Evolutionary conservation across 2,888 invertebrate species (phyloP).

Genomic region (Branchipolynoe longqiensis): DNA sequence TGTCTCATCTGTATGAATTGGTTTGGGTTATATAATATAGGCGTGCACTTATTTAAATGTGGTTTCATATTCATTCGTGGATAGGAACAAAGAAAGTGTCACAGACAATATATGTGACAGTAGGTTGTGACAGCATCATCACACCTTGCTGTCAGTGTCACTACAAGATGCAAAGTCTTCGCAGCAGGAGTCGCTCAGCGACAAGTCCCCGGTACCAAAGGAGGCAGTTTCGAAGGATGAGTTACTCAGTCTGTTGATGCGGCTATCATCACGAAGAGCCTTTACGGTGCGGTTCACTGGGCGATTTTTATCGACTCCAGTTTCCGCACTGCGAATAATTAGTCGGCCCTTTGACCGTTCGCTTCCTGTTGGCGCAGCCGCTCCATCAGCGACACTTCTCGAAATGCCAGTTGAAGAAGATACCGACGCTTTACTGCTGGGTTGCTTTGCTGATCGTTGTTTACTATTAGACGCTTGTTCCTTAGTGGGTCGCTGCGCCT

Average conservation of each 20-base stretch:
- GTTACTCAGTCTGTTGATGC: slow-evolving; percentile 15
- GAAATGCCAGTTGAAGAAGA: background rate
- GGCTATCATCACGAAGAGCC: slow-evolving; percentile 8
- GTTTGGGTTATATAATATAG: no score
- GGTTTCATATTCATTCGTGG: no score
- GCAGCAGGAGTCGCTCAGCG: slow-evolving; percentile 30
- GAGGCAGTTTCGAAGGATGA: slow-evolving; percentile 17
- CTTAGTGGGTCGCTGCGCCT: background rate
- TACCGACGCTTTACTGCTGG: background rate
- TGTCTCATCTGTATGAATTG: no score
- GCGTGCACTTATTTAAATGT: no score
- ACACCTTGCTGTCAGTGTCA: slow-evolving; percentile 22
- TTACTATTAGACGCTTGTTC: background rate
- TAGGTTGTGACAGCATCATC: background rate
- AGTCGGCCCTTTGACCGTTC: background rate
- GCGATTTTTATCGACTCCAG: background rate
- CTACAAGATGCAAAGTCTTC: slow-evolving; percentile 25
- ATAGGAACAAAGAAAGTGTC: no score
- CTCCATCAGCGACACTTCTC: slow-evolving; percentile 16
- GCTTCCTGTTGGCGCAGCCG: background rate
- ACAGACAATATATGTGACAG: no score
- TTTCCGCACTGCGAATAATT: background rate
- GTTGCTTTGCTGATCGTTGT: background rate
- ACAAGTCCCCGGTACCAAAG: background rate
- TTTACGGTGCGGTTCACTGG: background rate